phyloP scores from a whole-genome alignment of 2,888 invertebrate genomes.

The Myopa tessellatipennis region DNA sequence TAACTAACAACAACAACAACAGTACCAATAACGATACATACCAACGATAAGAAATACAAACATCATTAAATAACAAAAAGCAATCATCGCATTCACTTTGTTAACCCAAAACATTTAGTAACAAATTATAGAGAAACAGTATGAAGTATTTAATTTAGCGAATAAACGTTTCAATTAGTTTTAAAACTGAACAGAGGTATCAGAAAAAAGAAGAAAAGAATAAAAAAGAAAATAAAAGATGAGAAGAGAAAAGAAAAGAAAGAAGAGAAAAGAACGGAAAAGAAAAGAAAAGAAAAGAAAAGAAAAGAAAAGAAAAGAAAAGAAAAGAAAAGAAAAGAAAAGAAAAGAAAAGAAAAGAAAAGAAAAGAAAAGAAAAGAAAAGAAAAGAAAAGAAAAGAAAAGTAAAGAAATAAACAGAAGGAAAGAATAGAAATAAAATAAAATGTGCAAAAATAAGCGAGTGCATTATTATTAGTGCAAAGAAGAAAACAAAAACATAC shows the following conservation, averaged over 20 bases:
- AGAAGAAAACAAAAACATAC: not conserved
- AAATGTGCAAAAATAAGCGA: no score
- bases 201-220: not conserved
- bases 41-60: no score
- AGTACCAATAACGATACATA: not conserved
- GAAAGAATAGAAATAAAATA: no score
- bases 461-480: not conserved
- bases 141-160: constrained; percentile 33
- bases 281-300: no score
- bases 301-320: no score
- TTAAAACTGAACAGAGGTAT: not conserved
- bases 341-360: no score
- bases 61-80: no score
- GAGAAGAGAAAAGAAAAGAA: not conserved
- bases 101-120: constrained; percentile 30
- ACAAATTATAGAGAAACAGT: constrained; percentile 20
- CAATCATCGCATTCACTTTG: not conserved
- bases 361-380: no score
- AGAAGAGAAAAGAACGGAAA: no score
- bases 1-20: not conserved
- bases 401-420: no score
- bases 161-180: constrained; percentile 34
- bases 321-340: no score
- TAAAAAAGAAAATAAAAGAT: not conserved
- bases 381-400: no score